A percentile compares a stretch with the other conserved stretches of the same genome.
phyloP scores from a whole-genome alignment of 1,140 invertebrate species.

The Phymorhynchus buccinoides region DNA sequence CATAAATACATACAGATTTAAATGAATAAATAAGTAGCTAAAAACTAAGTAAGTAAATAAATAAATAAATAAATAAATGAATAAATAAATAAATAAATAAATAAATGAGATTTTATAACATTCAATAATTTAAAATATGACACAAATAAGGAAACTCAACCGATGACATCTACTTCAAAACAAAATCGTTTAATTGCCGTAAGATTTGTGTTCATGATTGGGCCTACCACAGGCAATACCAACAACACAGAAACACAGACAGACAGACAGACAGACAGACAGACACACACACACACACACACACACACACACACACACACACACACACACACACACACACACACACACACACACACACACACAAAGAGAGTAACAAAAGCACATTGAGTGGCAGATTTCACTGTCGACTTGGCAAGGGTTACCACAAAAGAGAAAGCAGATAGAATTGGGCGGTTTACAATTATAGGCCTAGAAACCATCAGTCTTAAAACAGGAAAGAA shows the following conservation, averaged over 20 bases:
- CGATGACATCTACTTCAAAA: background rate
- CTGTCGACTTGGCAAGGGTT: no score
- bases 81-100: background rate
- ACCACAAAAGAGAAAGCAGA: no score
- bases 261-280: constrained; percentile 7
- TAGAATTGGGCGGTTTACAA: background rate
- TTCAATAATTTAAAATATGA: no score
- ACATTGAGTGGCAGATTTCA: background rate
- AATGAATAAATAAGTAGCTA: background rate
- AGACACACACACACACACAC: constrained; percentile 14
- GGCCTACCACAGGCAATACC: background rate
- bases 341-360: constrained; percentile 27
- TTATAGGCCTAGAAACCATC: background rate
- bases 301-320: constrained; percentile 20
- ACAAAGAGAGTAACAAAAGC: background rate
- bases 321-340: constrained; percentile 27
- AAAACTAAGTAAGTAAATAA: background rate
- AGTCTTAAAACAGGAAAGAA: no score
- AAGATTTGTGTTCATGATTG: no score
- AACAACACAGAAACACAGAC: background rate
- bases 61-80: background rate
- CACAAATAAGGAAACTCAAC: no score
- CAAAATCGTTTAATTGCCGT: no score
- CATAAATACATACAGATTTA: background rate
- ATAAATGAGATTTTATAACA: no score